Conservation (phyloP, 2,113 vertebrate species). For the Odocoileus virginianus region DNA sequence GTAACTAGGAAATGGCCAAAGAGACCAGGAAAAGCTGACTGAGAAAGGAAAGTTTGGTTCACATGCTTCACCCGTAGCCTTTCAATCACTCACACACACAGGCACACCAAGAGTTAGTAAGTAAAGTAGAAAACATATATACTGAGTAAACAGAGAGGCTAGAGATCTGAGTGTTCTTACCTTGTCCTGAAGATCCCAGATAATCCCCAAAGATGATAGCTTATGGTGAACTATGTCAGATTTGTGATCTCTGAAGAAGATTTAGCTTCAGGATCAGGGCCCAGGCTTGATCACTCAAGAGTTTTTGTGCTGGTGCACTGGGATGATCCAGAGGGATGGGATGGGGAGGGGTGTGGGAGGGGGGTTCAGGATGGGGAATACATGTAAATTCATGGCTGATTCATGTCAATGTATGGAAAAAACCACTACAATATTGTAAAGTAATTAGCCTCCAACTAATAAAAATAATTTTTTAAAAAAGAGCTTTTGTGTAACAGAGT, state of each 20-base stretch:
- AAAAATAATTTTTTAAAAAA: too few species aligned
- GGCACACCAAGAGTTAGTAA: background rate
- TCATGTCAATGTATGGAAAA: too few species aligned
- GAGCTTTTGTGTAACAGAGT: background rate
- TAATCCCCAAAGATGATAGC: background rate
- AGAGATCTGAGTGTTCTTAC: background rate
- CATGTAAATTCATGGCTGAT: too few species aligned
- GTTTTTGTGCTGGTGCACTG: background rate
- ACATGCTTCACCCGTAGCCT: background rate
- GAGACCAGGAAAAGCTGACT: background rate
- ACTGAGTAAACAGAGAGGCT: background rate
- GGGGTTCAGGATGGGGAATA: too few species aligned
- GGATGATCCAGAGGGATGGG: too few species aligned
- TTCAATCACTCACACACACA: background rate
- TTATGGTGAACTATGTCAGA: background rate
- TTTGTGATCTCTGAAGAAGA: background rate
- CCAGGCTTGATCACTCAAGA: background rate
- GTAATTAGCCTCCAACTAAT: too few species aligned
- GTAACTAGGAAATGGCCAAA: background rate
- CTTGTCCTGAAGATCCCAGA: background rate
- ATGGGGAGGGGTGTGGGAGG: too few species aligned
- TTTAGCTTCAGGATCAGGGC: accelerated
- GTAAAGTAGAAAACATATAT: background rate
- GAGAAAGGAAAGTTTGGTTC: background rate
- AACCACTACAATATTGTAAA: too few species aligned